phyloP scores from a whole-genome alignment of 2,888 invertebrate genomes.

The Fabriciana adippe region DNA sequence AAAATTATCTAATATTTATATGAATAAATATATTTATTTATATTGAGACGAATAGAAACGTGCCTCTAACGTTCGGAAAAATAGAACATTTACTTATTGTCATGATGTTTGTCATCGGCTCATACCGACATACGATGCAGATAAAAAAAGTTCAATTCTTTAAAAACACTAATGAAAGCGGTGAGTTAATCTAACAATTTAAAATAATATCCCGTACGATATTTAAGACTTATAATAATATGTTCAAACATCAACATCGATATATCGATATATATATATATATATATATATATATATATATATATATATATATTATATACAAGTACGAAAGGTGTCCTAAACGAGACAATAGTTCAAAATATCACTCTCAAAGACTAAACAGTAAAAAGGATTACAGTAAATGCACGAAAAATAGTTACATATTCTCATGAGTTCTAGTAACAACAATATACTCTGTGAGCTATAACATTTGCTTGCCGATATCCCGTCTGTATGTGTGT shows the following conservation, averaged over 20 bases:
- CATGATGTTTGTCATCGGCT: constrained; percentile 58
- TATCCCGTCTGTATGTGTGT: constrained; percentile 33
- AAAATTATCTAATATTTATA: constrained; percentile 28
- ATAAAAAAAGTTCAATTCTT: constrained; percentile 16
- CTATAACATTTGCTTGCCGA: constrained; percentile 62
- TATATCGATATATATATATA: too few relatives aligned
- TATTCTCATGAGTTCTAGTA: constrained; percentile 70
- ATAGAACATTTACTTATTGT: constrained; percentile 75
- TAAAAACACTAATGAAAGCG: constrained; percentile 15
- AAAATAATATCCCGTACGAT: constrained; percentile 31
- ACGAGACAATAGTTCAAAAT: constrained; percentile 69
- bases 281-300: too few relatives aligned
- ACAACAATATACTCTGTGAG: constrained; percentile 64
- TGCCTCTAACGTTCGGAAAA: constrained; percentile 54
- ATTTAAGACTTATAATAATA: constrained; percentile 52
- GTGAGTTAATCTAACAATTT: constrained; percentile 17
- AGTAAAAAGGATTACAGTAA: constrained; percentile 80
- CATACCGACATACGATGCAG: constrained; percentile 21
- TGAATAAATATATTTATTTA: constrained; percentile 34
- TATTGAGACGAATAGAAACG: constrained; percentile 28
- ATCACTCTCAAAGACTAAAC: constrained; percentile 75
- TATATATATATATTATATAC: constrained; percentile 45
- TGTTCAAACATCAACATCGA: constrained; percentile 58
- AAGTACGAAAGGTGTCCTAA: constrained; percentile 48
- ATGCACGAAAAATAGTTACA: constrained; percentile 80